A percentile compares a stretch with the other conserved stretches of the same genome.
These are phyloP conservation scores for Osedax fenrisi DNA, from an alignment of 2,888 invertebrate species.

Conservation along the genomic window DNA sequence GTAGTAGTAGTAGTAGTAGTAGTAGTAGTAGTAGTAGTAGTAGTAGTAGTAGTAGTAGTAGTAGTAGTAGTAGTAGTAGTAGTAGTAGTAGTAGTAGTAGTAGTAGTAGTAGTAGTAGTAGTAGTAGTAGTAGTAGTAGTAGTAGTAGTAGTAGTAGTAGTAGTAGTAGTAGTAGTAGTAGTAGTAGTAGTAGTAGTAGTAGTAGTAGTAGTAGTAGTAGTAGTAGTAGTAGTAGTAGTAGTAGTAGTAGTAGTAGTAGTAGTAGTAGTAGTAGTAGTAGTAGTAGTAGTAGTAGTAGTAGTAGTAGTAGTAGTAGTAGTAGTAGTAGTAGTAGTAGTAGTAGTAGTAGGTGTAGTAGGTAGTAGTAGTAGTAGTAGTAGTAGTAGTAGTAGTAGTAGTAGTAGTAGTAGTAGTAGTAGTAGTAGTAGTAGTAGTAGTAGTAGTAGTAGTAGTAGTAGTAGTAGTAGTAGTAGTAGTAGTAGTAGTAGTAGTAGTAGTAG, in stretches of 20 bases:
- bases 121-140: background rate
- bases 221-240: background rate
- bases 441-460: slow-evolving; percentile 19
- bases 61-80: background rate
- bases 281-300: slow-evolving; percentile 11
- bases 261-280: background rate
- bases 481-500: slow-evolving; percentile 17
- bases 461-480: slow-evolving; percentile 17
- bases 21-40: slow-evolving; percentile 11
- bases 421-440: slow-evolving; percentile 9
- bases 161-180: background rate
- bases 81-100: background rate
- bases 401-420: background rate
- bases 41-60: slow-evolving; percentile 5
- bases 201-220: background rate
- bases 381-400: slow-evolving; percentile 11
- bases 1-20: slow-evolving; percentile 10
- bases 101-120: background rate
- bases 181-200: background rate
- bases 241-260: background rate
- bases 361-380: slow-evolving; percentile 1
- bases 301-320: slow-evolving; percentile 15
- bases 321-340: slow-evolving; percentile 18
- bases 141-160: background rate
- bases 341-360: no score